Evolutionary conservation across 1,140 invertebrate species (phyloP).

Genomic region (Polypedilum pembai): DNA sequence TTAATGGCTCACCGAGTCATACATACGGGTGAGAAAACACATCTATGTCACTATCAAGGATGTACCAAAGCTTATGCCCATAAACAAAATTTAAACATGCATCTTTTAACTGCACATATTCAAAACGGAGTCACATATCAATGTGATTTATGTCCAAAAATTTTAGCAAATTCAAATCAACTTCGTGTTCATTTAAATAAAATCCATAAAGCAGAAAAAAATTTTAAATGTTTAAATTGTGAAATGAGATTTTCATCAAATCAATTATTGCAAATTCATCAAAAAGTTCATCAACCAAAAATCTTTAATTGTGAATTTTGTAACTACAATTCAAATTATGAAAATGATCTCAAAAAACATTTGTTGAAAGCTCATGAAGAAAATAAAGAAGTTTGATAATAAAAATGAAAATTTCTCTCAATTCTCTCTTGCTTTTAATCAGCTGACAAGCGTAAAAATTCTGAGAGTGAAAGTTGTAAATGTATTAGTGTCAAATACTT

Average conservation of each 20-base stretch:
- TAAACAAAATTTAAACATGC: slow-evolving; percentile 2
- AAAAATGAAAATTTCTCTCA: too few species aligned
- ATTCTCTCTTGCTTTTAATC: too few species aligned
- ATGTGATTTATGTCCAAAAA: background rate
- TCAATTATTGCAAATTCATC: background rate
- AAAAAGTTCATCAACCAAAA: slow-evolving; percentile 3
- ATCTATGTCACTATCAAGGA: background rate
- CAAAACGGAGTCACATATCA: background rate
- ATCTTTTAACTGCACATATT: background rate
- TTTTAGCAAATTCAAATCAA: slow-evolving; percentile 14
- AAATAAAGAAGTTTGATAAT: background rate
- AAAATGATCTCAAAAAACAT: slow-evolving; percentile 2
- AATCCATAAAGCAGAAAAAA: background rate
- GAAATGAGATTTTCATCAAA: background rate
- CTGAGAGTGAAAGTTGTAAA: too few species aligned
- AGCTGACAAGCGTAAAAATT: too few species aligned
- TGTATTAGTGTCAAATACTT: too few species aligned
- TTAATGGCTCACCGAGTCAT: background rate
- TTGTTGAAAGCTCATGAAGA: slow-evolving; percentile 4
- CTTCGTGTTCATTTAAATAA: slow-evolving; percentile 6
- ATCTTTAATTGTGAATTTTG: slow-evolving; percentile 11
- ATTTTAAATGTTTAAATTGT: background rate
- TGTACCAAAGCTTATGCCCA: background rate
- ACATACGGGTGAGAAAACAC: background rate
- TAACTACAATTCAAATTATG: slow-evolving; percentile 18